These are phyloP conservation scores for Hirtodrosophila histrioides DNA, from an alignment of 2,888 invertebrate species.

Conservation along the genomic window DNA sequence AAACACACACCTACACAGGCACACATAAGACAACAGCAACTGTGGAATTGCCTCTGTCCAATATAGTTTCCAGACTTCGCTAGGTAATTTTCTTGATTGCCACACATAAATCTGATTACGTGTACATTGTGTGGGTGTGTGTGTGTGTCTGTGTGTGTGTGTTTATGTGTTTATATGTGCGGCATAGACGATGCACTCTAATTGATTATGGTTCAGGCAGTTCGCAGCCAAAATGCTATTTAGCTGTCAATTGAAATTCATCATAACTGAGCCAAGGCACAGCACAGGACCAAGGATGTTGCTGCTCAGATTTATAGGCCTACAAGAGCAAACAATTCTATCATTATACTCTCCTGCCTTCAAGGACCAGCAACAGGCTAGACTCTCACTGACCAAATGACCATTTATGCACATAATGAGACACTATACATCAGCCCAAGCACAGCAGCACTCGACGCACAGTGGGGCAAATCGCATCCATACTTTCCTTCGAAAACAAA, in stretches of 20 bases:
- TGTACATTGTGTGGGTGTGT: constrained; percentile 1
- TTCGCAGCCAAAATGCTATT: constrained; percentile 42
- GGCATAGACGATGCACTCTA: constrained; percentile 51
- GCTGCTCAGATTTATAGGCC: constrained; percentile 58
- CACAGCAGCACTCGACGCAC: not conserved
- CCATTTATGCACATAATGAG: constrained; percentile 69
- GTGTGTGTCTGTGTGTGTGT: constrained; percentile 17
- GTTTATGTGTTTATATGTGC: not conserved
- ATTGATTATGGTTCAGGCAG: constrained; percentile 62
- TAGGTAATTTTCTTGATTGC: constrained; percentile 72
- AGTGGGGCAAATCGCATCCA: constrained; percentile 1
- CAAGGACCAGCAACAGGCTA: constrained; percentile 45
- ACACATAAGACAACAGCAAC: constrained; percentile 4
- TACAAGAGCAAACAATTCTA: constrained; percentile 56
- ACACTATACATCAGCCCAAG: constrained; percentile 51
- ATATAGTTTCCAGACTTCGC: constrained; percentile 38
- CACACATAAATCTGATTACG: constrained; percentile 66
- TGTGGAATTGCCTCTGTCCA: constrained; percentile 8
- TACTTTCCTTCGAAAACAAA: no score
- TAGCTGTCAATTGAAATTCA: constrained; percentile 64
- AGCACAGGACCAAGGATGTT: constrained; percentile 5
- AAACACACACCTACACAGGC: constrained; percentile 12
- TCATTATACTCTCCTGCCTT: constrained; percentile 22
- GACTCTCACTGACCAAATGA: constrained; percentile 30
- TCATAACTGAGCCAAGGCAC: constrained; percentile 49